These are phyloP conservation scores for Diadophis punctatus DNA, from an alignment of 2,113 vertebrate species.

Conservation along the genomic window DNA sequence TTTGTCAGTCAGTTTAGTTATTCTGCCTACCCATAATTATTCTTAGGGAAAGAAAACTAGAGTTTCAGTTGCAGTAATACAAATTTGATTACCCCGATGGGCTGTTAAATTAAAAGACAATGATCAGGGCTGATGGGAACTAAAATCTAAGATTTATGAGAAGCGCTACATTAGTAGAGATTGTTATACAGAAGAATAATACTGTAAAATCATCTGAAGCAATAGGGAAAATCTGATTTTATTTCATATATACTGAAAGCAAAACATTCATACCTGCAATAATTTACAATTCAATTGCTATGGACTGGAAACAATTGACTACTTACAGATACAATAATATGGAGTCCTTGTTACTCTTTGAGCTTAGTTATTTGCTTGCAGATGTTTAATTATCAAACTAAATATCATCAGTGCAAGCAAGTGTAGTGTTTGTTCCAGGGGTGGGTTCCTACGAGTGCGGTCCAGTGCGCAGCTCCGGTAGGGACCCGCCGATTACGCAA, in stretches of 20 bases:
- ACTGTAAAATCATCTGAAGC: not conserved
- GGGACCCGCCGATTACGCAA: too few relatives aligned
- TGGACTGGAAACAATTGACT: not conserved
- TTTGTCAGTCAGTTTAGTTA: not conserved
- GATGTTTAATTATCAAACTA: too few relatives aligned
- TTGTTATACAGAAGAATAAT: not conserved
- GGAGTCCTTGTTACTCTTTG: too few relatives aligned
- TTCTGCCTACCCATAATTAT: not conserved
- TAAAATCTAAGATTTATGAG: not conserved
- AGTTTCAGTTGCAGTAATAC: not conserved
- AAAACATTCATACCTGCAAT: not conserved
- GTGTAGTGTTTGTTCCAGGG: too few relatives aligned
- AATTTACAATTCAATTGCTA: not conserved
- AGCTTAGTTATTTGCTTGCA: too few relatives aligned
- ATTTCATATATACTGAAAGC: constrained; percentile 4
- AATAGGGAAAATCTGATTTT: not conserved
- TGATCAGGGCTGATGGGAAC: not conserved
- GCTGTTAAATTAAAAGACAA: not conserved
- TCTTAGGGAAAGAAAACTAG: not conserved
- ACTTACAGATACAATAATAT: not conserved
- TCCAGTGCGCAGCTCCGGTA: too few relatives aligned
- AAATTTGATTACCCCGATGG: not conserved
- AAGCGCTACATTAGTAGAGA: not conserved
- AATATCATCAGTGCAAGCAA: too few relatives aligned
- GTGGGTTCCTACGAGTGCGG: too few relatives aligned